Evolutionary conservation across 2,888 invertebrate genomes (phyloP), one percentile per base, ranked within the genome.

Genomic region (Spodoptera picta): DNA sequence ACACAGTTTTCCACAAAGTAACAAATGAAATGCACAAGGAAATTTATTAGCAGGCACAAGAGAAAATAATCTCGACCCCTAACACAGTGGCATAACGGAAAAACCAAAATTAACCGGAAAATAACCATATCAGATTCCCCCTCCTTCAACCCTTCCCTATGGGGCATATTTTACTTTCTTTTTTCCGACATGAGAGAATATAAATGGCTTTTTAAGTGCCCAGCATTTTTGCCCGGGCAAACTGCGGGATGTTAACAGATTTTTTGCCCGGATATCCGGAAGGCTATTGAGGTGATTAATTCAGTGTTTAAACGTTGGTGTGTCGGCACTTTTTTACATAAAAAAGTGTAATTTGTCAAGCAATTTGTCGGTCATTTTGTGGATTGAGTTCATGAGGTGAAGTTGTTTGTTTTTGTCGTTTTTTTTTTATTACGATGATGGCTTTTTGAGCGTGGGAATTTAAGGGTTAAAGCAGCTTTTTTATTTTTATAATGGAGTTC

Each of bases 131-230:
- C 78, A 78, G 71, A 66, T 60, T 61, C 75, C 65, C 78, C 72
- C 62, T 48, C 10, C 67, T 56, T 59, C 58, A 65, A 19, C 19
- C 64, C 68, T 60, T 47, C 64, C 71, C 73, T 65, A 43, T 23
- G 58, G 41, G 61, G 66, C 65, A 80, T 72, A 78, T 72, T 79
- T 79, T 72, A 60, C 60, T 70, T 69, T 78, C 76, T 82, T 83
- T 84, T 73, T 76, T 60, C 56, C 52, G 47, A 59, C 64, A 75
- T 68, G 79, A 80, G 77, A 74, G 76, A 77, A 86, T 85, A 90
- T 83, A 88, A 90, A 90, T 87, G 83, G 82, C 84, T 83, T 86
- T 89, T 89, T 89, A 91, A 90, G 87, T 87, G 87, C 80, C 83
- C 83, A 74, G 80, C 78, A 77, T 83, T 87, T 90, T 90, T 90